phyloP scores from a whole-genome alignment of 1,140 invertebrate genomes.

The Tetramorium parvispinum region DNA sequence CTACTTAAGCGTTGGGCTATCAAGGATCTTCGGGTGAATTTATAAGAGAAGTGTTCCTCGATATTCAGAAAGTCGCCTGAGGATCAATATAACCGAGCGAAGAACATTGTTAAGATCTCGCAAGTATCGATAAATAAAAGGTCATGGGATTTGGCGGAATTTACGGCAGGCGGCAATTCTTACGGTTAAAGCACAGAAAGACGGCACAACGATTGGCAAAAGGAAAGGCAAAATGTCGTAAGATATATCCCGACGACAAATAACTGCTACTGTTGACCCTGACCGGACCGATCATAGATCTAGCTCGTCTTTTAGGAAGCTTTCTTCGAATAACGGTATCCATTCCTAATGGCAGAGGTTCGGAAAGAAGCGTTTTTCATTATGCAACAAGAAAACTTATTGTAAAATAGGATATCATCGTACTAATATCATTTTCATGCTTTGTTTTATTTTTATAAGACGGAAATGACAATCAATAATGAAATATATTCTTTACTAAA shows the following conservation, averaged over 20 bases:
- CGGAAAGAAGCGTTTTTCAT: not conserved
- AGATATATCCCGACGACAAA: constrained; percentile 59
- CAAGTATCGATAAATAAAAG: constrained; percentile 73
- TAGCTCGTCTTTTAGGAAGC: constrained; percentile 2
- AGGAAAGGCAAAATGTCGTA: constrained; percentile 13
- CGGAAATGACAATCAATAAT: not conserved
- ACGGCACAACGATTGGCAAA: constrained; percentile 49
- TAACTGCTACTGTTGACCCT: constrained; percentile 36
- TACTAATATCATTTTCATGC: not conserved
- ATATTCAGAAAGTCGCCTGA: constrained; percentile 30
- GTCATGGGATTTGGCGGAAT: constrained; percentile 54
- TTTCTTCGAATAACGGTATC: constrained; percentile 41
- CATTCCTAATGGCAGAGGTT: not conserved
- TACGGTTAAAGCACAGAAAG: constrained; percentile 36
- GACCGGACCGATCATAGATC: constrained; percentile 36
- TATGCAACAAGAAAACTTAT: not conserved
- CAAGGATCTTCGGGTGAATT: constrained; percentile 57
- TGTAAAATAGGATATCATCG: not conserved
- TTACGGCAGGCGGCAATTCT: constrained; percentile 60
- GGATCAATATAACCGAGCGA: constrained; percentile 49
- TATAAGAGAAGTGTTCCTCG: constrained; percentile 59
- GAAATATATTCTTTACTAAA: not conserved
- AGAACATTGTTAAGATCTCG: constrained; percentile 63
- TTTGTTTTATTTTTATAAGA: not conserved
- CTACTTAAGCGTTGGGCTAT: constrained; percentile 39